Base-by-base conservation (phyloP, 2,797 vertebrate genomes). In the Rhinophrynus dorsalis region DNA sequence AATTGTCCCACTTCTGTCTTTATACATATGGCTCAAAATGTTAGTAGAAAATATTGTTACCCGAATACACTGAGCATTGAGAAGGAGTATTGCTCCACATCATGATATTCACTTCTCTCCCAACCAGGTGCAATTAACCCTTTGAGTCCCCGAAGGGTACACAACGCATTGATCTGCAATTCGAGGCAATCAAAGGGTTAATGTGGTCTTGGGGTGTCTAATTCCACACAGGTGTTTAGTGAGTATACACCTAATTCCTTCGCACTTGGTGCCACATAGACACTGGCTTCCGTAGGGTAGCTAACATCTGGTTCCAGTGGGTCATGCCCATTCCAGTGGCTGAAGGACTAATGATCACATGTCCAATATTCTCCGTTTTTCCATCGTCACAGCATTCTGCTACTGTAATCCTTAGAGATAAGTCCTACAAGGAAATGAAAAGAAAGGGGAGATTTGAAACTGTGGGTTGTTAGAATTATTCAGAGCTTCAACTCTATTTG, bases 281-380 rank as follows among this genome's bases (percentile, higher is more conserved):
- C 75, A 99, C 94, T 0, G 97, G 97, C 75, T 94, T 97, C 79
- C 97, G 90, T 75, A 99, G 87, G 0, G 95, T 99, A 63, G 96
- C 95, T 83, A 99, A 76, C 97, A 99, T 99, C 90, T 99, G 97
- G 88, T 97, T 97, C 97, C 97, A 99, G 85, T 99, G 97, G 9
- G 95, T 98, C 87, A 93, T 95, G 50, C 96, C 97, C 93, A 97
- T 96, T 7, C 96, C 96, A 0, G 95, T 92, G 80, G 94, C 93
- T 0, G 94, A 80, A 0, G 97, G 96, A 12, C 97, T 96, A 4
- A 99, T 97, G 78, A 99, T 95, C 75, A 98, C 97, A 0, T 99
- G 97, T 75, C 97, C 97, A 2, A 95, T 83, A 74, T 96, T 96
- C 79, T 98, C 96, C 0, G 94, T 92, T 0, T 83, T 89, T 5